Evolutionary conservation across 2,113 vertebrate genomes (phyloP).

Genomic region (Melanotaenia duboulayi): DNA sequence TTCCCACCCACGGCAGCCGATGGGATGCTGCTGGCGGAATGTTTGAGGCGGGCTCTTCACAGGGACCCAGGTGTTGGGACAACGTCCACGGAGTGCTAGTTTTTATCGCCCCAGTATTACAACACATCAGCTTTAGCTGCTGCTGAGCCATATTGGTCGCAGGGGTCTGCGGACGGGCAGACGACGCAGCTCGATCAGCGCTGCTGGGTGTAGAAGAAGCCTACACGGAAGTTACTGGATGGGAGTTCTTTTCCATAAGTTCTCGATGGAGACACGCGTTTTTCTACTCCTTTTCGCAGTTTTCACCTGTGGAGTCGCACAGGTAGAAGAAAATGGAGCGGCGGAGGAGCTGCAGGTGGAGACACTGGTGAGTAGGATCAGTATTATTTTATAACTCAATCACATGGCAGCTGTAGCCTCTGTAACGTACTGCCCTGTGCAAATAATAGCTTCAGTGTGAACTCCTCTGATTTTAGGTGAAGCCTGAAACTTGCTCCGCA

Average conservation of each 20-base stretch:
- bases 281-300: slow-evolving; percentile 66
- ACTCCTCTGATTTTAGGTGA: slow-evolving; percentile 70
- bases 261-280: slow-evolving; percentile 69
- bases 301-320: slow-evolving; percentile 53
- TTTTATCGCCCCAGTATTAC: slow-evolving; percentile 72
- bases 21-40: slow-evolving; percentile 77
- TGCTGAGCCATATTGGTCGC: slow-evolving; percentile 52
- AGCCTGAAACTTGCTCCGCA: slow-evolving; percentile 86
- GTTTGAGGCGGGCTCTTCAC: slow-evolving; percentile 76
- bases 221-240: slow-evolving; percentile 46
- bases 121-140: slow-evolving; percentile 81
- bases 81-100: slow-evolving; percentile 56
- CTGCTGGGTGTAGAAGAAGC: slow-evolving; percentile 10
- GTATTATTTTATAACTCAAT: slow-evolving; percentile 13
- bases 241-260: slow-evolving; percentile 52
- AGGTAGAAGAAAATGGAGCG: slow-evolving; percentile 45
- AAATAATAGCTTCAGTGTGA: neutral
- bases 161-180: neutral
- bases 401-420: neutral
- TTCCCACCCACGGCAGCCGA: slow-evolving; percentile 42
- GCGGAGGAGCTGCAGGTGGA: slow-evolving; percentile 80
- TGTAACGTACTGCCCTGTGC: neutral
- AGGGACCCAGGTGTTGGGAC: slow-evolving; percentile 77
- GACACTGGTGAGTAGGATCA: slow-evolving; percentile 77
- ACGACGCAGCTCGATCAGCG: slow-evolving; percentile 20